Evolutionary conservation across 2,888 invertebrate species (phyloP), one percentile per base, ranked within the genome.

Genomic region (Brenthis hecate): DNA sequence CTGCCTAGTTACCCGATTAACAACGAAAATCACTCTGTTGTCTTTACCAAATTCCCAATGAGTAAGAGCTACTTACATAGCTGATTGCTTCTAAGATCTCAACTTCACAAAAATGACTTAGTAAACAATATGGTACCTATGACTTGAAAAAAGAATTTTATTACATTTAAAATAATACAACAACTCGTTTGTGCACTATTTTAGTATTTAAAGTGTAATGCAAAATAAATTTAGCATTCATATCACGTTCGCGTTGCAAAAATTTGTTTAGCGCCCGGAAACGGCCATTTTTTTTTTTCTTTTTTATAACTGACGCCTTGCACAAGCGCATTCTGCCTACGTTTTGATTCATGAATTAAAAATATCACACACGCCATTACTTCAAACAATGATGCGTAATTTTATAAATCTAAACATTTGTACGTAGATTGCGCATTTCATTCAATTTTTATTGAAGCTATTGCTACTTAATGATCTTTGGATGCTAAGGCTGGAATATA

Each of bases 341-440:
- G 74, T 74, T 81, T 82, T 79, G 83, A 84, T 85, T 88, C 86
- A 87, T 88, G 86, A 86, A 87, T 87, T 87, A 87, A 87, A 88
- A 87, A 88, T 88, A 88, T 84, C 83, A 81, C 84, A 84, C 80
- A 78, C 74, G 75, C 75, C 73, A 71, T 71, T 70, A 68, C 69
- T 69, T 58, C 60, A 61, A 64, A 71, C 69, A 51, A 62, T 68
- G n/a, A 47, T 23, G 19, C 65, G 47, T 58, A 56, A 65, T 64
- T 53, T 70, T 65, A 47, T 56, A 53, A 62, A 56, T 56, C 43
- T 53, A 56, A 56, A 60, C 28, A 56, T 65, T 65, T 57, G 19
- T 54, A 32, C 11, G 32, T 68, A 65, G 62, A 70, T 73, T 72
- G 66, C 70, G 36, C 57, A 53, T 65, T 71, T 58, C 32, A 50